Conservation (phyloP, 2,888 invertebrate species). For the Stenoptilia bipunctidactyla region DNA sequence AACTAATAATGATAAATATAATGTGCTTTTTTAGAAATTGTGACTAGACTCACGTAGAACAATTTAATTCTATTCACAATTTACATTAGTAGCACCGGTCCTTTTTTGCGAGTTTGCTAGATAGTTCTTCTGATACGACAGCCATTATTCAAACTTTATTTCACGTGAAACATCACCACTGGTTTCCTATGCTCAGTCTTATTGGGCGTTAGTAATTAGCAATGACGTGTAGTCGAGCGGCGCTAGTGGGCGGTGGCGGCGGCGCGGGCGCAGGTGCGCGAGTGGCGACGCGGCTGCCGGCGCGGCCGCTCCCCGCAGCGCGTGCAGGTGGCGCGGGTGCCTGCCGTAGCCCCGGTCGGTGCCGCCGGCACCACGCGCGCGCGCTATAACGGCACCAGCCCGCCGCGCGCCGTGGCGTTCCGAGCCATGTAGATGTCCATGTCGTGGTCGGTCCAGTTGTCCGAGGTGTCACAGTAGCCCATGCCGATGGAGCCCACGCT, state of each 20-base stretch:
- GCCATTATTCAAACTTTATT: no score
- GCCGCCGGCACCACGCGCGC: conserved; percentile 39
- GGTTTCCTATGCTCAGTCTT: neutral
- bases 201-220: conserved; percentile 6
- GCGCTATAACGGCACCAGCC: conserved; percentile 84
- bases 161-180: no score
- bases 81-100: neutral
- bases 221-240: neutral
- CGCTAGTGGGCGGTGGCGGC: conserved; percentile 9
- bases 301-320: conserved; percentile 23
- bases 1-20: no score
- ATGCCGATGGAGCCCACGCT: conserved; percentile 86
- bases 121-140: no score
- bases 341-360: conserved; percentile 29
- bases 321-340: no score
- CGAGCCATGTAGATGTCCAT: conserved; percentile 96
- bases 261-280: conserved; percentile 21
- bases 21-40: neutral
- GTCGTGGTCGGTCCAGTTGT: conserved; percentile 95
- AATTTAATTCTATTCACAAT: neutral
- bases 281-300: conserved; percentile 25
- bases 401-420: conserved; percentile 88
- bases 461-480: conserved; percentile 90
- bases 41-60: neutral
- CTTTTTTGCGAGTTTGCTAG: no score